Evolutionary conservation across 1,140 invertebrate species (phyloP), one percentile per base, ranked within the genome.

Genomic region (Plutomurus gul): DNA sequence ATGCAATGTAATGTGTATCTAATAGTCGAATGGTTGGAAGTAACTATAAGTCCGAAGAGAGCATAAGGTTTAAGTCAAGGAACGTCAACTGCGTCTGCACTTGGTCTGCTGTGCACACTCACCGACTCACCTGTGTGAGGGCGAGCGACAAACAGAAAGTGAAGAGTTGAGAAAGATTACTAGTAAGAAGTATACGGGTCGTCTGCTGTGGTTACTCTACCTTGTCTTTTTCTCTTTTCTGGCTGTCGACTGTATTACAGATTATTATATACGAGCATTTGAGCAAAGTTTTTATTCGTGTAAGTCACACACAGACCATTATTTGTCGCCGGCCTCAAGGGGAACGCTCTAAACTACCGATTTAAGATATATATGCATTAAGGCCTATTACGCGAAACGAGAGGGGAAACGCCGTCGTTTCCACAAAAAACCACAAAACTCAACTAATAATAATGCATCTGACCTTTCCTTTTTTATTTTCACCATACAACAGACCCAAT

Each of bases 261-360:
- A 43, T 40, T 43, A 73, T 73, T 43, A 65, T 27, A 51, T 51
- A 65, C 36, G 56, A 65, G 56, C 56, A 7, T 75, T 49, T 37
- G n/a, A 36, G 4, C 33, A 11, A 43, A 72, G 37, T 72, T 75
- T 76, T 76, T 76, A 76, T 76, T 76, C 36, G 13, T 76, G 10
- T 16, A 47, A 76, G 75, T 76, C 76, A 77, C 65, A 78, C 77
- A 73, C 43, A 27, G 36, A 73, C 77, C 43, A 78, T 78, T 78
- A 78, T 74, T 78, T 74, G 77, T 73, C 77, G 77, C 77, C 77
- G 77, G 49, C 71, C 77, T 43, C 70, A 71, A 71, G 76, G 76
- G 65, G 47, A 77, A 70, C 71, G n/a, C 75, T 65, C 47, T 56
- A 76, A 76, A 71, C 76, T 71, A 72, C 56, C 65, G 56, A 77